phyloP scores from a whole-genome alignment of 2,888 invertebrate species.

The Patella ulyssiponensis region DNA sequence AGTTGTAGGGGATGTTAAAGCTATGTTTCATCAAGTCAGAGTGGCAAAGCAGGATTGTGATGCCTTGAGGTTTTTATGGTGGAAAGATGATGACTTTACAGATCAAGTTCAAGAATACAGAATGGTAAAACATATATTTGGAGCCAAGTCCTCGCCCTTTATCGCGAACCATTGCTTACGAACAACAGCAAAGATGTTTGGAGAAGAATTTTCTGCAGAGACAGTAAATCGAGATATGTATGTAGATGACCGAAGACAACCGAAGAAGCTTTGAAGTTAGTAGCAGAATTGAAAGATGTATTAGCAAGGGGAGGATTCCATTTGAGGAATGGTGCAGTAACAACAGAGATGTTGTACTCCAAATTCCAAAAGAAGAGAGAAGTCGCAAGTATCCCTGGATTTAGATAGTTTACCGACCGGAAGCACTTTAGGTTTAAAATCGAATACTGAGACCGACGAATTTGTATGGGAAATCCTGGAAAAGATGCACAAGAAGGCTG shows the following conservation, averaged over 20 bases:
- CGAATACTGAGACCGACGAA: background rate
- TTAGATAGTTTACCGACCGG: background rate
- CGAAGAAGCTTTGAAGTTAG: too few species aligned
- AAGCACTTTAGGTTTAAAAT: background rate
- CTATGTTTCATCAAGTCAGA: constrained; percentile 37
- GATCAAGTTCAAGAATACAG: constrained; percentile 13
- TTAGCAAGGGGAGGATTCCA: too few species aligned
- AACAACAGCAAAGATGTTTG: too few species aligned
- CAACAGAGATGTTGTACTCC: too few species aligned
- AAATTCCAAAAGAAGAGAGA: too few species aligned
- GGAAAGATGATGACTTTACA: constrained; percentile 17
- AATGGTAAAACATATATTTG: constrained; percentile 33
- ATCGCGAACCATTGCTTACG: constrained; percentile 12
- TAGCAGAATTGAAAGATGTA: too few species aligned
- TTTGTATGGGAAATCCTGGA: background rate
- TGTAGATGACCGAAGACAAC: too few species aligned
- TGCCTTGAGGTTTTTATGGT: constrained; percentile 24
- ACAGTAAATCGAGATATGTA: too few species aligned
- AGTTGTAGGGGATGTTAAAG: constrained; percentile 35
- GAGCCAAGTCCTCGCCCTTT: constrained; percentile 41
- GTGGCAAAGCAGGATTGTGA: constrained; percentile 31
- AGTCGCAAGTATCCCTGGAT: too few species aligned
- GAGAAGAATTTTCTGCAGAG: too few species aligned
- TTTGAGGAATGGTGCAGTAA: too few species aligned
- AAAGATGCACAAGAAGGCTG: background rate